Conservation (phyloP, 2,888 invertebrate genomes). For the Microctonus hyperodae region DNA sequence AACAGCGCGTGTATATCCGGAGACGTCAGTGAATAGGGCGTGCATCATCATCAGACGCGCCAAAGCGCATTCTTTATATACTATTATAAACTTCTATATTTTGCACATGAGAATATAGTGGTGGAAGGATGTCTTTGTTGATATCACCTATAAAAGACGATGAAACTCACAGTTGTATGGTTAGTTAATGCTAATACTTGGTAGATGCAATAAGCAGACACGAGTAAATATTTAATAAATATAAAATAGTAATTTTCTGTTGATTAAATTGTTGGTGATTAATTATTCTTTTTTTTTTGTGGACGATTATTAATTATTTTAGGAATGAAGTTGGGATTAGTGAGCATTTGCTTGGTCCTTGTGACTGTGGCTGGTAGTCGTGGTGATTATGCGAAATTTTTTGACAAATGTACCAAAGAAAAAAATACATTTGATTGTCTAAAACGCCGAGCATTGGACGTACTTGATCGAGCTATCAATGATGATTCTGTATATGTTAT, state of each 20-base stretch:
- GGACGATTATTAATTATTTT: background rate
- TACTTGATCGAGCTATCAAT: conserved; percentile 55
- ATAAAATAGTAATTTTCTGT: background rate
- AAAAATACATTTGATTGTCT: conserved; percentile 59
- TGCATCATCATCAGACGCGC: conserved; percentile 33
- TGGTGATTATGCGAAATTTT: conserved; percentile 53
- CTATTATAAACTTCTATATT: background rate
- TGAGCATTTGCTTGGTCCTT: conserved; percentile 34
- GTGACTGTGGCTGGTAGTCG: conserved; percentile 33
- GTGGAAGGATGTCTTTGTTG: conserved; percentile 34
- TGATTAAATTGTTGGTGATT: background rate
- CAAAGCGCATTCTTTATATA: conserved; percentile 6
- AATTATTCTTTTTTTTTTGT: background rate
- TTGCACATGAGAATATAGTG: conserved; percentile 36
- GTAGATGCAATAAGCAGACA: background rate
- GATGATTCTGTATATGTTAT: conserved; percentile 57
- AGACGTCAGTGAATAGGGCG: conserved; percentile 31
- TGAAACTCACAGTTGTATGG: conserved; percentile 30
- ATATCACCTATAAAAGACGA: conserved; percentile 41
- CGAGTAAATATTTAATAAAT: background rate
- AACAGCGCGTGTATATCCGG: conserved; percentile 57
- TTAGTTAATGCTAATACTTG: conserved; percentile 38
- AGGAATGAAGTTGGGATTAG: conserved; percentile 37
- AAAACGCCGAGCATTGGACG: conserved; percentile 55
- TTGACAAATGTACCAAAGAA: conserved; percentile 57